Base-by-base conservation (phyloP, 2,797 vertebrate genomes). In the Gymnothorax reevesii region DNA sequence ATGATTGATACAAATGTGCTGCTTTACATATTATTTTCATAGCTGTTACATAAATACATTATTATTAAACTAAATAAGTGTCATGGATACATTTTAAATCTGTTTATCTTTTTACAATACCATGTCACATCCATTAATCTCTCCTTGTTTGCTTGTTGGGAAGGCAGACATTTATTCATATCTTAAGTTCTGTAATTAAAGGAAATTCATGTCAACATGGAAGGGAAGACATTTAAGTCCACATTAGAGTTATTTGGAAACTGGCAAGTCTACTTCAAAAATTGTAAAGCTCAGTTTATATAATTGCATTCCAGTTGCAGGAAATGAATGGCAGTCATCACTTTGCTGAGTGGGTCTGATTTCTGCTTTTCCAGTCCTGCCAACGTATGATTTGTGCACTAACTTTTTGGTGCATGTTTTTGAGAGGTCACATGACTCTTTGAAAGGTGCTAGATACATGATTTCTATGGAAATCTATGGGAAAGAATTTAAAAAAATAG, bases 201-300 rank as follows among this genome's bases (percentile, higher is more conserved):
- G 49, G 42, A 42, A 49, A 64, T 88, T 86, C 89, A 89, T 92
- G 89, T 62, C 57, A 92, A 88, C 89, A 88, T 85, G 89, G 90
- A 91, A 88, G 91, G 91, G 91, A 94, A 94, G 92, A 94, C 92
- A 92, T 91, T 92, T 92, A 83, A 52, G 91, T 88, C 91, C 89
- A 89, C 89, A 80, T 52, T n/a, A 8, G 20, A 20, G 52, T 80
- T 80, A 55, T 80, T 20, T 55, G 27, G 54, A 22, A 55, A 54
- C n/a, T 8, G 42, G n/a, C 73, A 80, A 54, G 17, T 80, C 52
- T n/a, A 80, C 20, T 54, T 55, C 17, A 22, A 7, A 54, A 8
- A 54, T 10, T 80, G 77, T 80, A 80, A 80, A 10, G 3, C 52
- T 10, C 54, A 54, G 77, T 80, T 52, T 77, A 49, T 49, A 77